phyloP scores from a whole-genome alignment of 2,113 vertebrate genomes.

The Castor canadensis region DNA sequence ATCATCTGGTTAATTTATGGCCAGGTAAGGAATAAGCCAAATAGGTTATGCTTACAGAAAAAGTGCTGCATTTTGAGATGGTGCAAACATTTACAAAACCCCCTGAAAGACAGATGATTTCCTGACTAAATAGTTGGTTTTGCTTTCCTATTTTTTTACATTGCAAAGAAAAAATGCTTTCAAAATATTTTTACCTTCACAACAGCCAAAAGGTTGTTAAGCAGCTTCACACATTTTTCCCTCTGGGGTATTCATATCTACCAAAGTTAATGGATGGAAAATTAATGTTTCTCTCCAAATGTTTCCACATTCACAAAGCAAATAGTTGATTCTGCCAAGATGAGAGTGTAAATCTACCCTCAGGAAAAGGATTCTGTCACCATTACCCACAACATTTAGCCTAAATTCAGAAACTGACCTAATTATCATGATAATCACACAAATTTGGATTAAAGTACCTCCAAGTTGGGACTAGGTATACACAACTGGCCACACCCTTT shows the following conservation, averaged over 20 bases:
- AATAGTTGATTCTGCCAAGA: conserved; percentile 74
- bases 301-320: conserved; percentile 73
- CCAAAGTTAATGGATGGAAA: conserved; percentile 77
- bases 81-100: conserved; percentile 18
- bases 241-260: conserved; percentile 72
- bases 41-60: not conserved
- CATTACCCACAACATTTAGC: conserved; percentile 57
- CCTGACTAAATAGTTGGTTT: not conserved
- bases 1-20: not conserved
- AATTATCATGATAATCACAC: conserved; percentile 59
- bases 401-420: conserved; percentile 8
- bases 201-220: conserved; percentile 71
- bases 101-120: not conserved
- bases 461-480: not conserved
- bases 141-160: conserved; percentile 15
- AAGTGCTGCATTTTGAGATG: conserved; percentile 33
- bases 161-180: conserved; percentile 61
- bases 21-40: not conserved
- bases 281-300: conserved; percentile 79
- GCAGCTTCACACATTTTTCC: conserved; percentile 58
- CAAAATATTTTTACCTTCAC: conserved; percentile 68
- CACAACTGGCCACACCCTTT: not conserved
- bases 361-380: conserved; percentile 55
- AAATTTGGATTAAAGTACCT: not conserved
- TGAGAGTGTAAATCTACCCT: conserved; percentile 68